Base-by-base conservation (phyloP, 1,140 invertebrate species). In the Periplaneta americana region DNA sequence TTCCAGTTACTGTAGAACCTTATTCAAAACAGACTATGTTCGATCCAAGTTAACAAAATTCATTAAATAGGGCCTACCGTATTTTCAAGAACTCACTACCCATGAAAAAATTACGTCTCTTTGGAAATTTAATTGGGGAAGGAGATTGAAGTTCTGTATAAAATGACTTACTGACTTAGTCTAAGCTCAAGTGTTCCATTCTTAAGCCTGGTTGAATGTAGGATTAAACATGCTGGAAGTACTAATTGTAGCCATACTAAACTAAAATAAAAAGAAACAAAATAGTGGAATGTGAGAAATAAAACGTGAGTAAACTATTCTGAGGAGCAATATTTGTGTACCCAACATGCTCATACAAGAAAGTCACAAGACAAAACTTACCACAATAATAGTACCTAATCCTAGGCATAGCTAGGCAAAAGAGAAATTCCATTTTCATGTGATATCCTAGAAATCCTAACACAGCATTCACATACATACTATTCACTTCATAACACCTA, bases 311-410 rank as follows among this genome's bases (percentile, higher is more conserved):
- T 66, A 28, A 66, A 28, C 6, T 11, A 8, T 28, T 5, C 10
- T 6, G 48, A 28, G 22, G 1, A 66, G n/a, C 22, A 28, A 2
- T 28, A n/a, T 66, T 66, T 18, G 48, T 28, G 22, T 28, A 66
- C 48, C 48, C 28, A 2, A n/a, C 48, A 66, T 66, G 48, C 48
- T 66, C 48, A 66, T 28, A 66, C 48, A 66, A 66, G 48, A 66
- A 66, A 66, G 22, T 28, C 22, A 66, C 48, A 66, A 15, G n/a
- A 66, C 17, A 66, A 66, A 86, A 92, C 91, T 92, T 91, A 92
- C 91, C 91, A 87, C 90, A 91, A 86, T 91, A 92, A 89, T 92
- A 92, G 88, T 92, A 92, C 88, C 89, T 92, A 88, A 92, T 92
- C 91, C 91, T 91, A 88, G 91, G 91, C 86, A 92, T 90, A 87